Evolutionary conservation across 2,888 invertebrate species (phyloP).

Genomic region (Phengaris alcon): DNA sequence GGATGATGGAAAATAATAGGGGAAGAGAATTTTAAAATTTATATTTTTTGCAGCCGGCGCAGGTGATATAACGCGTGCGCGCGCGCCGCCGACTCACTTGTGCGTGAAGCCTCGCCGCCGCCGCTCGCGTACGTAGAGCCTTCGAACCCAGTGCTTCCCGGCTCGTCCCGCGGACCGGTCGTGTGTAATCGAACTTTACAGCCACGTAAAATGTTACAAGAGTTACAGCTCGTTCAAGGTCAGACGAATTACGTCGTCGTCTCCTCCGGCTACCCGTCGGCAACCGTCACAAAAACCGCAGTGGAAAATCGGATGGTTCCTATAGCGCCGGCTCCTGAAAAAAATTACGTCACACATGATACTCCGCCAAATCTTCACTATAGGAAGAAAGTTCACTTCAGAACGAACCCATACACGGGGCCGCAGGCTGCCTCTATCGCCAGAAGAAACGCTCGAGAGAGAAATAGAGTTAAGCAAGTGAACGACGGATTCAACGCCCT

Average conservation of each 20-base stretch:
- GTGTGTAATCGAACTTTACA: slow-evolving; percentile 49
- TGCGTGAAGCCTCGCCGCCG: slow-evolving; percentile 67
- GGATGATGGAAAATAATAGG: slow-evolving; percentile 80
- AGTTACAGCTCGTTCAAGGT: slow-evolving; percentile 75
- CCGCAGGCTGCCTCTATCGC: slow-evolving; percentile 92
- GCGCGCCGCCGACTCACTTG: slow-evolving; percentile 75
- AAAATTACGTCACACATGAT: slow-evolving; percentile 75
- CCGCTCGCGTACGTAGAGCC: slow-evolving; percentile 57
- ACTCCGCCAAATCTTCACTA: slow-evolving; percentile 80
- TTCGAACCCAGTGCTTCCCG: slow-evolving; percentile 55
- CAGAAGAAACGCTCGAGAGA: slow-evolving; percentile 94
- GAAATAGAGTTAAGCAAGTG: slow-evolving; percentile 96
- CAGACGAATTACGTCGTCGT: slow-evolving; percentile 82
- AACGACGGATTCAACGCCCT: slow-evolving; percentile 95
- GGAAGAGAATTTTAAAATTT: slow-evolving; percentile 79
- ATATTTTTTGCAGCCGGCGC: slow-evolving; percentile 80
- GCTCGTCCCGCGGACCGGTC: slow-evolving; percentile 61
- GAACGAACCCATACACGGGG: slow-evolving; percentile 79
- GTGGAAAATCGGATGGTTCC: slow-evolving; percentile 77
- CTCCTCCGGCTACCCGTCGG: slow-evolving; percentile 72
- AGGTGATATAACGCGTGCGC: slow-evolving; percentile 78
- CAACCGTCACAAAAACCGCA: slow-evolving; percentile 69
- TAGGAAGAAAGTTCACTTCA: slow-evolving; percentile 86
- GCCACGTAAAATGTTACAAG: slow-evolving; percentile 75
- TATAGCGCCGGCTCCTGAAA: slow-evolving; percentile 80